phyloP scores from a whole-genome alignment of 2,888 invertebrate genomes.

The Marronus borbonicus region DNA sequence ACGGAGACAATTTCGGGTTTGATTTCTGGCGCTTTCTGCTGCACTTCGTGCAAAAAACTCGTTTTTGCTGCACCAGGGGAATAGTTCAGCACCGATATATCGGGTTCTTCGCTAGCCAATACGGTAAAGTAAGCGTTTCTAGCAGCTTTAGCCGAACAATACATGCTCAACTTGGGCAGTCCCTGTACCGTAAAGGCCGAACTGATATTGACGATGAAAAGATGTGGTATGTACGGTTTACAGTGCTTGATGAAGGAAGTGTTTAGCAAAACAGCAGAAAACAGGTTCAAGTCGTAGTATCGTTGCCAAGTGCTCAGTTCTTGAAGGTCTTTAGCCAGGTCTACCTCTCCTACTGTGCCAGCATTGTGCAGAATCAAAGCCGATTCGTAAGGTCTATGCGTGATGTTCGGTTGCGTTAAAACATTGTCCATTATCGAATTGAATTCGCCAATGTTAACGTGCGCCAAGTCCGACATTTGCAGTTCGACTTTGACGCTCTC shows the following conservation, averaged over 20 bases:
- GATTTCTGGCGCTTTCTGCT: conserved; percentile 72
- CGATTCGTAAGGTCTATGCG: not conserved
- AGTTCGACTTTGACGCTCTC: conserved; percentile 73
- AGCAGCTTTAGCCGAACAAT: conserved; percentile 91
- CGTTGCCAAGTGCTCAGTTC: conserved; percentile 77
- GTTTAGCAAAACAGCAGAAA: conserved; percentile 81
- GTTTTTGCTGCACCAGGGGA: conserved; percentile 95
- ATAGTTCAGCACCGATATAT: conserved; percentile 86
- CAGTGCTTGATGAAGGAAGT: conserved; percentile 78
- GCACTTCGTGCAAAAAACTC: conserved; percentile 81
- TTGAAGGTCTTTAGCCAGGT: conserved; percentile 73
- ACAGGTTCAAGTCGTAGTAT: conserved; percentile 85
- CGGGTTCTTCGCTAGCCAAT: conserved; percentile 84
- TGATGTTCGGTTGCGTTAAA: not conserved
- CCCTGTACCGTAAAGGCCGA: conserved; percentile 87
- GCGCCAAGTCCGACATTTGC: conserved; percentile 74
- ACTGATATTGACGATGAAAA: conserved; percentile 85
- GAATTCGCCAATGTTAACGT: conserved; percentile 71
- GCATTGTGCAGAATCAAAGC: conserved; percentile 91
- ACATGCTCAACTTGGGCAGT: conserved; percentile 84
- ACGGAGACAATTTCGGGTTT: conserved; percentile 79
- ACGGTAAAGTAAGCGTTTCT: conserved; percentile 91
- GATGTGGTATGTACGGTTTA: conserved; percentile 63
- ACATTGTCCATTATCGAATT: conserved; percentile 71
- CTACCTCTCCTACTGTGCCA: conserved; percentile 84